A percentile compares a stretch with the other conserved stretches of the same genome.
phyloP scores from a whole-genome alignment of 2,113 vertebrate species.

The Chinchilla lanigera region DNA sequence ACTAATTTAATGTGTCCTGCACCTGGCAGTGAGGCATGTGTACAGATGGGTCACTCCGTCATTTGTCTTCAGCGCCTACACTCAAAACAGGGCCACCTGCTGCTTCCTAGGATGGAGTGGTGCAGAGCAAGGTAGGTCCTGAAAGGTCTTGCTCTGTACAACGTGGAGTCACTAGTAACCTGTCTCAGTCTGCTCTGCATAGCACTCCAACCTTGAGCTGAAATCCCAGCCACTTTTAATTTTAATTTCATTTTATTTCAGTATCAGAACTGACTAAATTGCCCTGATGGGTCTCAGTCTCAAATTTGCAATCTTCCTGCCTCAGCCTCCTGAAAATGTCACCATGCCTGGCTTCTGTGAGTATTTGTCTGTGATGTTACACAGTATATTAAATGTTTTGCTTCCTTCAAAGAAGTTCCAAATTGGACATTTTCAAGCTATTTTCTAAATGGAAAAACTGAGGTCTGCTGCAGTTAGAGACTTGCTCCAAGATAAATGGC shows the following conservation, averaged over 20 bases:
- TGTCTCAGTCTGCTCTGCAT: neutral
- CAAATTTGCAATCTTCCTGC: neutral
- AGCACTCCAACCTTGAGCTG: neutral
- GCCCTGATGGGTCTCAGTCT: neutral
- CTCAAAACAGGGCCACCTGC: neutral
- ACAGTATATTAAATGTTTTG: neutral
- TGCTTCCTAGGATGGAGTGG: too few relatives aligned
- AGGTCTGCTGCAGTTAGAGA: neutral
- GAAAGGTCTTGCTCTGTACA: neutral
- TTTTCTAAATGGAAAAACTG: neutral
- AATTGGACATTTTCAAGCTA: neutral
- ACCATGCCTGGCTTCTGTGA: neutral
- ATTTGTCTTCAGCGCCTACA: neutral
- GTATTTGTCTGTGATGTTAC: neutral
- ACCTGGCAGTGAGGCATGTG: too few relatives aligned
- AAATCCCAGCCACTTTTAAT: neutral
- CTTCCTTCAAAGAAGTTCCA: neutral
- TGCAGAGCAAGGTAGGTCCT: neutral
- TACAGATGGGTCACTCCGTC: neutral
- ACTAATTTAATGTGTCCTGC: neutral
- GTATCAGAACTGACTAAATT: neutral
- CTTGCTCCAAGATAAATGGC: neutral
- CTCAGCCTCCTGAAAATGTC: neutral
- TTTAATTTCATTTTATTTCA: neutral
- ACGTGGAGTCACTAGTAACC: rapidly evolving